Evolutionary conservation across 2,113 vertebrate species (phyloP).

Genomic region (Vireo altiloquus): DNA sequence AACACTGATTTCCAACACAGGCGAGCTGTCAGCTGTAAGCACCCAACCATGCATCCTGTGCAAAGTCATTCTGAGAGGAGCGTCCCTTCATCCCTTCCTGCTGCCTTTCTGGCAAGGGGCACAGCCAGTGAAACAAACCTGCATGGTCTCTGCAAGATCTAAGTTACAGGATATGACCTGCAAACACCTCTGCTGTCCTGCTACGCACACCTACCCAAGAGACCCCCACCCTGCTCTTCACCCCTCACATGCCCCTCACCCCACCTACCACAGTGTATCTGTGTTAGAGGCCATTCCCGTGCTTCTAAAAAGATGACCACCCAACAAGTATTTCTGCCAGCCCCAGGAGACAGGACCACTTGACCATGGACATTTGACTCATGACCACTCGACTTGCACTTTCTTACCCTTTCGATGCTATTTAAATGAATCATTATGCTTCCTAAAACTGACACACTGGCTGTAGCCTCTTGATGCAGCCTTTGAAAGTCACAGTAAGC

Average conservation of each 20-base stretch:
- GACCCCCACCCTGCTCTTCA: neutral
- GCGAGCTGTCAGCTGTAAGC: neutral
- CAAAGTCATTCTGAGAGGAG: neutral
- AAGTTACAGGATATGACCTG: neutral
- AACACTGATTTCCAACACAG: neutral
- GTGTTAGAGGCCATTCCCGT: neutral
- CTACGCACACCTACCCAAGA: neutral
- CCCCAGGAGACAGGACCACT: neutral
- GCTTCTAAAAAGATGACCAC: neutral
- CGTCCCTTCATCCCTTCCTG: rapidly evolving
- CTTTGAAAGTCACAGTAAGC: neutral
- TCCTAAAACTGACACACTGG: neutral
- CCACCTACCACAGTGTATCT: neutral
- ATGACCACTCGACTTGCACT: rapidly evolving
- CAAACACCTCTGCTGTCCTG: neutral
- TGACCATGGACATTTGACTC: neutral
- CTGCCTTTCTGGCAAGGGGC: rapidly evolving
- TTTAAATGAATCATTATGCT: neutral
- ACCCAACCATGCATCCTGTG: rapidly evolving
- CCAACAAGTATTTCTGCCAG: neutral
- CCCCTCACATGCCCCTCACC: rapidly evolving
- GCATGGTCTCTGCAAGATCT: rapidly evolving
- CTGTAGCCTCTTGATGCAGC: neutral
- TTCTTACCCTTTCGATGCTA: neutral
- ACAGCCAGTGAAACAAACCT: rapidly evolving